Evolutionary conservation across 2,797 vertebrate species (phyloP).

Genomic region (Darevskia nairensis): DNA sequence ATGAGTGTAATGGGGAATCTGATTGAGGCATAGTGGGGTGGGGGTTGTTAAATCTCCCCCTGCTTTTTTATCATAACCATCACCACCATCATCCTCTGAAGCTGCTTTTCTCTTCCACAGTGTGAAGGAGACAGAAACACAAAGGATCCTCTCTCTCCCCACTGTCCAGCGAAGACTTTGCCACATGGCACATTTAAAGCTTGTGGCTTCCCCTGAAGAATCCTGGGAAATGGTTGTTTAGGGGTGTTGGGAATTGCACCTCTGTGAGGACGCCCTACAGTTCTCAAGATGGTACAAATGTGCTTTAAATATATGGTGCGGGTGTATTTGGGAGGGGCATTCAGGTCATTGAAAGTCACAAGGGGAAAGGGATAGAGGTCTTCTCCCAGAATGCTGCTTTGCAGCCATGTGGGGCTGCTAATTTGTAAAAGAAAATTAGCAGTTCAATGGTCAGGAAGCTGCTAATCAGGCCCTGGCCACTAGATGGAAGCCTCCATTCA

Average conservation of each 20-base stretch:
- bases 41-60: not conserved
- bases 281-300: too few species aligned
- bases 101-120: not conserved
- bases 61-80: too few species aligned
- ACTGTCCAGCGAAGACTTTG: too few species aligned
- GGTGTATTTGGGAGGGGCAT: not conserved
- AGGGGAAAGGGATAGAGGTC: not conserved
- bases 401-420: not conserved
- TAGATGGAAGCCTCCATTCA: conserved; percentile 20
- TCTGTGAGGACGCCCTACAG: too few species aligned
- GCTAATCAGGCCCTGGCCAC: not conserved
- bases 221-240: too few species aligned
- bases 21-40: too few species aligned
- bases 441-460: not conserved
- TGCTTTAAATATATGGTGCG: too few species aligned
- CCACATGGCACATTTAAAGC: too few species aligned
- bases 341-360: not conserved
- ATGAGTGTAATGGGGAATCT: not conserved
- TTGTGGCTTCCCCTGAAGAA: too few species aligned
- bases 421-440: not conserved
- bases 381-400: not conserved
- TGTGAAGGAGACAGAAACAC: not conserved
- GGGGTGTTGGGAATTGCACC: too few species aligned
- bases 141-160: not conserved
- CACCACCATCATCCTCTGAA: too few species aligned